These are phyloP conservation scores for Drosophila mojavensis DNA, from an alignment of 1,140 invertebrate genomes.

Conservation along the genomic window DNA sequence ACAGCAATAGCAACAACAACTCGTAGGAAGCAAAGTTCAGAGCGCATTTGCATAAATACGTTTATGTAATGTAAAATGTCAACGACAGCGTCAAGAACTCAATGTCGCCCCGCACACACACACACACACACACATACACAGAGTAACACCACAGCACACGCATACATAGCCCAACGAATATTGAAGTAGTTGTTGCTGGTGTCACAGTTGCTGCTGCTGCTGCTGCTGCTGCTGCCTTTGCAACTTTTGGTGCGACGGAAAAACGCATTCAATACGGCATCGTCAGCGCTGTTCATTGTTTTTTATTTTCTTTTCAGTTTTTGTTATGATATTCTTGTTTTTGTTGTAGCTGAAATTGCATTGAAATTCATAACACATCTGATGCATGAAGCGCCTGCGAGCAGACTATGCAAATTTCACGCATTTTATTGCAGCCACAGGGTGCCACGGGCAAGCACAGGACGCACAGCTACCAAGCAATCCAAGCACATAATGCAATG, in stretches of 20 bases:
- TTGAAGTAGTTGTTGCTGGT: constrained; percentile 7
- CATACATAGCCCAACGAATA: background rate
- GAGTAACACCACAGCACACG: background rate
- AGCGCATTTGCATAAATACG: constrained; percentile 78
- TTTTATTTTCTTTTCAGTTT: constrained; percentile 25
- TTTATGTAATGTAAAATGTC: constrained; percentile 81
- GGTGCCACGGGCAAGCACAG: constrained; percentile 23
- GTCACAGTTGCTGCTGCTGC: constrained; percentile 16
- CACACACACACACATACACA: background rate
- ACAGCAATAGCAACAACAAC: constrained; percentile 32
- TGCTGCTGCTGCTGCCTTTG: constrained; percentile 22
- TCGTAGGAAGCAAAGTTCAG: constrained; percentile 68
- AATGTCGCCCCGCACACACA: constrained; percentile 9
- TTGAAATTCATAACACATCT: constrained; percentile 82
- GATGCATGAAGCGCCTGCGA: constrained; percentile 75
- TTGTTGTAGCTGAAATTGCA: constrained; percentile 43
- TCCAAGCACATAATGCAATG: constrained; percentile 33
- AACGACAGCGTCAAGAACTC: constrained; percentile 68
- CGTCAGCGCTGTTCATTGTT: constrained; percentile 19
- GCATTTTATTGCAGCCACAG: constrained; percentile 62
- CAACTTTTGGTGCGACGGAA: constrained; percentile 37
- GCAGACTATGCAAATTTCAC: constrained; percentile 74
- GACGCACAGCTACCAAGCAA: background rate
- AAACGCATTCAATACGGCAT: constrained; percentile 60
- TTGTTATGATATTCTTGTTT: constrained; percentile 18